phyloP scores from a whole-genome alignment of 2,888 invertebrate genomes.

The Dione vanillae region DNA sequence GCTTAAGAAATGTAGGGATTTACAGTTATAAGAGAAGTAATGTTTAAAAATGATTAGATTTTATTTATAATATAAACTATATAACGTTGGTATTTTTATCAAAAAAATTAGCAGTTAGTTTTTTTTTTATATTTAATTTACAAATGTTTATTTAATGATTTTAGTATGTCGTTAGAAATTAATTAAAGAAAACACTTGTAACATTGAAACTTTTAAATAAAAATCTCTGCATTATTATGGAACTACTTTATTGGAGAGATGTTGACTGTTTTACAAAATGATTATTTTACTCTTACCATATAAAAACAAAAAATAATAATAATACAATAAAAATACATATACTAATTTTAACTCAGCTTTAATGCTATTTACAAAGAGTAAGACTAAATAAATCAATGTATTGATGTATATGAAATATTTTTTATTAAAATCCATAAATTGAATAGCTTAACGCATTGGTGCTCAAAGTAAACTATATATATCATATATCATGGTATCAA shows the following conservation, averaged over 20 bases:
- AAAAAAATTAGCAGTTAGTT: neutral
- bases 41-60: constrained; percentile 9
- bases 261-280: too few species aligned
- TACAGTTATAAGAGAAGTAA: constrained; percentile 28
- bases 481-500: constrained; percentile 34
- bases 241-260: too few species aligned
- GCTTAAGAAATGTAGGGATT: constrained; percentile 41
- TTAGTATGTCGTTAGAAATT: too few species aligned
- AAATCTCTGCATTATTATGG: too few species aligned
- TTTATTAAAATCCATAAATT: constrained; percentile 4
- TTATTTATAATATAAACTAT: neutral
- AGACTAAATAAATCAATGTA: neutral
- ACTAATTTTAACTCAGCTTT: too few species aligned
- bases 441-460: constrained; percentile 16
- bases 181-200: too few species aligned
- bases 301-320: too few species aligned
- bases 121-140: too few species aligned
- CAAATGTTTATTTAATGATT: too few species aligned
- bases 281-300: too few species aligned
- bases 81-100: neutral
- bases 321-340: neutral
- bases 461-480: constrained; percentile 28
- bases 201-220: too few species aligned
- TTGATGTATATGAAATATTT: neutral
- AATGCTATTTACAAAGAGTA: neutral